phyloP scores from a whole-genome alignment of 1,140 invertebrate species.

The Conopomorpha cramerella region DNA sequence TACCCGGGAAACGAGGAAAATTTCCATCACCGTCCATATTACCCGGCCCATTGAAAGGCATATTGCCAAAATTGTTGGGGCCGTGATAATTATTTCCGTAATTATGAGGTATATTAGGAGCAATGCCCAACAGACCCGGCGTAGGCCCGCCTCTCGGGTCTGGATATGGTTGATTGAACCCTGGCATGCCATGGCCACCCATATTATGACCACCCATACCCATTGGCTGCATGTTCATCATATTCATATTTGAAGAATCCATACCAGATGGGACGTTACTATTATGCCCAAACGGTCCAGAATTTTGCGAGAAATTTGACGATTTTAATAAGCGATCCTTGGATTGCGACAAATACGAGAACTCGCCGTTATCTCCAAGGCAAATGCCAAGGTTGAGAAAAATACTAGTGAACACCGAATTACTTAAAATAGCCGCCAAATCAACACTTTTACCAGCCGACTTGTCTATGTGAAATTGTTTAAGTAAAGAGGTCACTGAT shows the following conservation, averaged over 20 bases:
- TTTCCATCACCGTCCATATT: constrained; percentile 49
- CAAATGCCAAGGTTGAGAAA: constrained; percentile 61
- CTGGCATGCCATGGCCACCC: constrained; percentile 36
- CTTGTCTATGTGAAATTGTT: constrained; percentile 60
- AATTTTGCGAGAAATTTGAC: constrained; percentile 43
- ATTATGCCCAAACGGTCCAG: constrained; percentile 38
- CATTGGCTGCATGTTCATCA: constrained; percentile 18
- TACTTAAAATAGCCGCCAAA: constrained; percentile 52
- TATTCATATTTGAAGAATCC: constrained; percentile 34
- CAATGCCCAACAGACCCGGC: constrained; percentile 49
- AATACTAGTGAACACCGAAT: constrained; percentile 58
- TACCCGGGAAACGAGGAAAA: constrained; percentile 45
- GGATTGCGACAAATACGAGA: constrained; percentile 55
- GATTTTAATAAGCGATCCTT: constrained; percentile 50
- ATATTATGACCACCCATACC: constrained; percentile 43
- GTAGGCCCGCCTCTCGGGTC: constrained; percentile 41
- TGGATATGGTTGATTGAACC: constrained; percentile 33
- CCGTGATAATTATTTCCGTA: constrained; percentile 43
- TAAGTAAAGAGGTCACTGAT: constrained; percentile 63
- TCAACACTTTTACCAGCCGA: constrained; percentile 58
- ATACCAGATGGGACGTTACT: constrained; percentile 38
- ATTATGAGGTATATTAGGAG: constrained; percentile 52
- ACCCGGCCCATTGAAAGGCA: constrained; percentile 42
- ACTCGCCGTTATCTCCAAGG: constrained; percentile 59
- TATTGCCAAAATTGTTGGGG: constrained; percentile 42